Evolutionary conservation across 2,113 vertebrate genomes (phyloP).

Genomic region (Pleuronectes platessa): DNA sequence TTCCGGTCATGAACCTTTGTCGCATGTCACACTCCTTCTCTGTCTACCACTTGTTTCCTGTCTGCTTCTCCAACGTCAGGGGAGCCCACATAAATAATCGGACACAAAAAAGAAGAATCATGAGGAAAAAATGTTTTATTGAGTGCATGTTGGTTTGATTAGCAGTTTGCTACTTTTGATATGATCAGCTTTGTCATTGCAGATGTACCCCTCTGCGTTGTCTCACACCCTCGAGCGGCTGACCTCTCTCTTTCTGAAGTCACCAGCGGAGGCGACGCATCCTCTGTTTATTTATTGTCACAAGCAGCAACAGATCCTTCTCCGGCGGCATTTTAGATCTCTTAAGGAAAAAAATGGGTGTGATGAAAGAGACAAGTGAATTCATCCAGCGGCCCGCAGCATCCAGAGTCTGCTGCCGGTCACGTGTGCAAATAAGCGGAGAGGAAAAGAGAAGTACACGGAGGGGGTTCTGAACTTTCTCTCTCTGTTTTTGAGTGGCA

Average conservation of each 20-base stretch:
- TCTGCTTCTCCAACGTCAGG: background rate
- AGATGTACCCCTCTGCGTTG: constrained; percentile 27
- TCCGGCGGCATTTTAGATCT: constrained; percentile 44
- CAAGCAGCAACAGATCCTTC: constrained; percentile 33
- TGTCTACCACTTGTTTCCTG: background rate
- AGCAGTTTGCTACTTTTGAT: constrained; percentile 22
- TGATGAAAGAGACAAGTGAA: constrained; percentile 46
- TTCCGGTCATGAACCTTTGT: background rate
- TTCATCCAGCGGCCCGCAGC: constrained; percentile 51
- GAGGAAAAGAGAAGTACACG: constrained; percentile 50
- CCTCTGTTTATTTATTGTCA: constrained; percentile 50
- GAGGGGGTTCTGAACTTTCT: constrained; percentile 66
- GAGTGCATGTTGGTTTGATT: constrained; percentile 34
- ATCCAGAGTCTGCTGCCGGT: constrained; percentile 51
- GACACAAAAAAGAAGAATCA: constrained; percentile 6
- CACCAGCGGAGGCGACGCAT: constrained; percentile 3
- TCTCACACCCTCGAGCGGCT: constrained; percentile 17
- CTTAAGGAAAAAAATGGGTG: constrained; percentile 13
- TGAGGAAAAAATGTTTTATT: constrained; percentile 21
- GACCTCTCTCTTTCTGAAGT: constrained; percentile 28
- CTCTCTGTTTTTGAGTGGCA: constrained; percentile 74
- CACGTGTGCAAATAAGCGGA: constrained; percentile 52
- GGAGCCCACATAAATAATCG: no score
- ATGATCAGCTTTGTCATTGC: constrained; percentile 30
- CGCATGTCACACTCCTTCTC: background rate